A percentile compares a stretch with the other conserved stretches of the same genome.
Evolutionary conservation across 2,797 vertebrate genomes (phyloP).

Genomic region (Acipenser transmontanus): DNA sequence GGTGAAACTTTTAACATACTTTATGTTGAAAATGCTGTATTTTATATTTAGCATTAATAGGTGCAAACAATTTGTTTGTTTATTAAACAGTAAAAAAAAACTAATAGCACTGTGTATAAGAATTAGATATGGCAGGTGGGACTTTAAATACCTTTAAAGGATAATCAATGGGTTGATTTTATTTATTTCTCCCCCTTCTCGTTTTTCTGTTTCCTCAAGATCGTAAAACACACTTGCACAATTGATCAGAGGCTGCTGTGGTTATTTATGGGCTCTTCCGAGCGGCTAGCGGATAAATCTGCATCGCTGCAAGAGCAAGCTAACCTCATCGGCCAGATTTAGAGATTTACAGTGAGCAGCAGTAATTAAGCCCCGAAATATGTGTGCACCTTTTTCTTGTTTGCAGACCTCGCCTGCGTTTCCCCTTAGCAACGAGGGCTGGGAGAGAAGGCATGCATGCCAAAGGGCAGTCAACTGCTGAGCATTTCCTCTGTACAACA

Average conservation of each 20-base stretch:
- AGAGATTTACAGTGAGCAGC: conserved; percentile 14
- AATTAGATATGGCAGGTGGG: too few species aligned
- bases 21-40: too few species aligned
- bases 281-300: conserved; percentile 48
- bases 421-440: conserved; percentile 77
- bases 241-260: conserved; percentile 57
- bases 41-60: too few species aligned
- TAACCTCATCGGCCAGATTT: conserved; percentile 6
- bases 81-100: too few species aligned
- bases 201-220: conserved; percentile 41
- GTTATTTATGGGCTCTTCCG: conserved; percentile 57
- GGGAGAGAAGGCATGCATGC: conserved; percentile 81
- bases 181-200: conserved; percentile 62
- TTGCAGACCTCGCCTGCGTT: conserved; percentile 14
- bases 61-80: too few species aligned
- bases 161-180: conserved; percentile 55
- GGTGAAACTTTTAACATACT: too few species aligned
- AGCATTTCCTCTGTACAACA: conserved; percentile 59
- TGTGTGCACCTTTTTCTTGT: conserved; percentile 14
- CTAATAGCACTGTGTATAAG: too few species aligned
- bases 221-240: conserved; percentile 65
- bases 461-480: conserved; percentile 59
- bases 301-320: conserved; percentile 19
- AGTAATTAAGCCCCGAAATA: conserved; percentile 18
- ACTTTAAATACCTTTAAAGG: not conserved